Conservation (phyloP, 2,113 vertebrate species). For the Nipponia nippon region DNA sequence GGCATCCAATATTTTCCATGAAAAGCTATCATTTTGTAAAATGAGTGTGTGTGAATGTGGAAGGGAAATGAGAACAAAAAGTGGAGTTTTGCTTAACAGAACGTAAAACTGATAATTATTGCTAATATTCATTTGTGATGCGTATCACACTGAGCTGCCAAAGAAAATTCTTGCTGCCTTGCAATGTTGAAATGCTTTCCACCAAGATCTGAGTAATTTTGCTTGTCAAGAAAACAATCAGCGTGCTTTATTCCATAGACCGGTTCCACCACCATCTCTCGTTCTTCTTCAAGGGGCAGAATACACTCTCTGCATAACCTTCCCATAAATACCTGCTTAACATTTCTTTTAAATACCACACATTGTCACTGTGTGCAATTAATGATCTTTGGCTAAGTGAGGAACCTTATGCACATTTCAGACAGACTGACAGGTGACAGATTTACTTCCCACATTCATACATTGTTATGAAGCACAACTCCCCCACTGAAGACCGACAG, state of each 20-base stretch:
- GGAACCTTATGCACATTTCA: slow-evolving; percentile 3
- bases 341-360: slow-evolving; percentile 8
- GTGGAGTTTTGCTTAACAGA: slow-evolving; percentile 17
- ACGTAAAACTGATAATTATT: slow-evolving; percentile 6
- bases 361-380: neutral
- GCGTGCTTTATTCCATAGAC: neutral
- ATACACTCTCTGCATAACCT: neutral
- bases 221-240: slow-evolving; percentile 46
- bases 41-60: neutral
- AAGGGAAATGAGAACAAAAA: slow-evolving; percentile 21
- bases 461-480: slow-evolving; percentile 26
- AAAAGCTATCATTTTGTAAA: slow-evolving; percentile 13
- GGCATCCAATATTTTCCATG: neutral
- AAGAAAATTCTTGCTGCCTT: slow-evolving; percentile 23
- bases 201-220: slow-evolving; percentile 35
- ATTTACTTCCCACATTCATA: slow-evolving; percentile 30
- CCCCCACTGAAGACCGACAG: slow-evolving; percentile 26
- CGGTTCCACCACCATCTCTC: neutral
- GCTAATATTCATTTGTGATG: slow-evolving; percentile 7
- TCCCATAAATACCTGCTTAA: neutral
- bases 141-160: slow-evolving; percentile 18
- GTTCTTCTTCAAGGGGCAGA: neutral
- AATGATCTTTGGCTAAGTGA: neutral
- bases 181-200: slow-evolving; percentile 8
- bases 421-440: slow-evolving; percentile 49